These are phyloP conservation scores for Dendrolimus kikuchii DNA, from an alignment of 1,140 invertebrate species.

Conservation along the genomic window DNA sequence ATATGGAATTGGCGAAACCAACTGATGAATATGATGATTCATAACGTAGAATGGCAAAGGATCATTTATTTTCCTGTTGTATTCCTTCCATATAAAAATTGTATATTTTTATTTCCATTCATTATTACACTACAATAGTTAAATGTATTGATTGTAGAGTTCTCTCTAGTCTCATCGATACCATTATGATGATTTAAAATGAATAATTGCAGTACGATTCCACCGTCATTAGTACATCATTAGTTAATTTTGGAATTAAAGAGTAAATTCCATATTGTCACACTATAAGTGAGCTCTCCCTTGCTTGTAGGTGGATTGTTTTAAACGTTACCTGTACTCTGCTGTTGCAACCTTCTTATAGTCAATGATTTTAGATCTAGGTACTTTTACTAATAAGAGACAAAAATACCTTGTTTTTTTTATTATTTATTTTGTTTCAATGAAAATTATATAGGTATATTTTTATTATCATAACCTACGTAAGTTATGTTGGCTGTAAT, in stretches of 20 bases:
- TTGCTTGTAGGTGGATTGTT: constrained; percentile 67
- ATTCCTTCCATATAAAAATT: too few relatives aligned
- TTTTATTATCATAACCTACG: constrained; percentile 70
- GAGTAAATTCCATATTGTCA: constrained; percentile 67
- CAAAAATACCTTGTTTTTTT: constrained; percentile 61
- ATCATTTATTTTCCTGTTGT: too few relatives aligned
- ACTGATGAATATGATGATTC: too few relatives aligned
- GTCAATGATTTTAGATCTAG: constrained; percentile 68
- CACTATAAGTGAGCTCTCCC: constrained; percentile 61
- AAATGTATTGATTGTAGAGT: too few relatives aligned
- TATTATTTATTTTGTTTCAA: constrained; percentile 71
- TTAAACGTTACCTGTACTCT: constrained; percentile 64
- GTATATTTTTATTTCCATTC: too few relatives aligned
- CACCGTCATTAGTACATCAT: constrained; percentile 51
- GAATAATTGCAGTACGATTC: background rate
- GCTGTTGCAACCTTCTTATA: constrained; percentile 58
- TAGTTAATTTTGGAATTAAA: constrained; percentile 59
- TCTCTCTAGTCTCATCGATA: too few relatives aligned
- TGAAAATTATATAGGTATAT: constrained; percentile 71
- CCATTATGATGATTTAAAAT: too few relatives aligned
- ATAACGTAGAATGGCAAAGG: too few relatives aligned
- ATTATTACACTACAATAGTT: too few relatives aligned
- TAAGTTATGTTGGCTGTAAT: constrained; percentile 69
- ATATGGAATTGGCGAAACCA: too few relatives aligned
- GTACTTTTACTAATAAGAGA: constrained; percentile 54